These are phyloP conservation scores for Ranitomeya imitator DNA, from an alignment of 2,113 vertebrate genomes.

Conservation along the genomic window DNA sequence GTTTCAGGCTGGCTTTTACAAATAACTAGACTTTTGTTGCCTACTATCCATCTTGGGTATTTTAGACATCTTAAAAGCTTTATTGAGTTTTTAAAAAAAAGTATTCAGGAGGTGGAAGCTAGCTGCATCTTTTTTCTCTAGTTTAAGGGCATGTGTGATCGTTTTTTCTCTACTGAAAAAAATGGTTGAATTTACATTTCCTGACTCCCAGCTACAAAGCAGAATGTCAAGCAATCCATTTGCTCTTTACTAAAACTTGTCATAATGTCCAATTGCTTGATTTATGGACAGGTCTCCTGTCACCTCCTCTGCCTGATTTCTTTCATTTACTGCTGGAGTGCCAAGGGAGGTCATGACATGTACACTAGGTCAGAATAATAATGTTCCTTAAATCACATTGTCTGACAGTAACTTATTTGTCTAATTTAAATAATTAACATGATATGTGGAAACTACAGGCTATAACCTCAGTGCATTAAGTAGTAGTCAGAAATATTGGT, in stretches of 20 bases:
- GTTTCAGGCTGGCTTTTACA: conserved; percentile 41
- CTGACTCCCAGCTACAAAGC: conserved; percentile 62
- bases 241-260: conserved; percentile 74
- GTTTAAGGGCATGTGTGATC: conserved; percentile 46
- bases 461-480: conserved; percentile 47
- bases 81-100: conserved; percentile 57
- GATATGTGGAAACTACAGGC: conserved; percentile 73
- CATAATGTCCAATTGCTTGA: conserved; percentile 68
- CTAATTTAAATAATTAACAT: conserved; percentile 85
- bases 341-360: conserved; percentile 77
- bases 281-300: conserved; percentile 75
- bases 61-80: conserved; percentile 56
- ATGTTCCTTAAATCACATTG: conserved; percentile 63
- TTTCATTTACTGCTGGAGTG: conserved; percentile 70
- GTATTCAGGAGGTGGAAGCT: conserved; percentile 35
- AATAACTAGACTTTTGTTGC: conserved; percentile 40
- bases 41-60: conserved; percentile 49
- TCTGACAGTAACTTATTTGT: conserved; percentile 77
- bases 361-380: conserved; percentile 83
- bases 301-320: conserved; percentile 68
- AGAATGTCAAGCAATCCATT: conserved; percentile 73
- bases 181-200: conserved; percentile 64
- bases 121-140: conserved; percentile 4
- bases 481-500: background rate
- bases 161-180: conserved; percentile 47